Evolutionary conservation across 2,888 invertebrate species (phyloP).

Genomic region (Kryphioiulus occultus): DNA sequence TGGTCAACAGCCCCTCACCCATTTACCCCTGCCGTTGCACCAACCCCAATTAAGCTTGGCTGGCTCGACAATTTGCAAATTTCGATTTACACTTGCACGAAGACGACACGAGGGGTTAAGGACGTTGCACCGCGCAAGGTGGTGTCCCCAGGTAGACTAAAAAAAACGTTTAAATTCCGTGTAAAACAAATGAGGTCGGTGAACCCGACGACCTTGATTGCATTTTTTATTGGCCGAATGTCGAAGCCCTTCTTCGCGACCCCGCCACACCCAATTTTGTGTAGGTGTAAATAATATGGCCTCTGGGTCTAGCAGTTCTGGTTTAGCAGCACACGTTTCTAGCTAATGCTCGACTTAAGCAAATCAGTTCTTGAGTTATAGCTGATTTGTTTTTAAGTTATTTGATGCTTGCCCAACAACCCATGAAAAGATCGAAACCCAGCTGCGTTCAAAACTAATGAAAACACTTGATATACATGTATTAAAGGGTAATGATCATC

Average conservation of each 20-base stretch:
- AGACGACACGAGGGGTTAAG: conserved; percentile 13
- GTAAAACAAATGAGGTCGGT: conserved; percentile 31
- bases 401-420: no score
- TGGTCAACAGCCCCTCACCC: background rate
- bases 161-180: conserved; percentile 3
- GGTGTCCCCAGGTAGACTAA: background rate
- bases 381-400: no score
- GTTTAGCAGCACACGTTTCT: background rate
- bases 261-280: background rate
- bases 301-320: background rate
- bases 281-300: background rate
- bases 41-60: background rate
- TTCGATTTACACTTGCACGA: background rate
- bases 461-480: no score
- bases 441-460: no score
- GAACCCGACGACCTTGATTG: conserved; percentile 29
- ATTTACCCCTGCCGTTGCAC: background rate
- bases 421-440: no score
- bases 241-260: background rate
- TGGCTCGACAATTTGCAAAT: background rate
- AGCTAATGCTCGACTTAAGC: no score
- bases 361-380: no score
- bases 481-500: no score
- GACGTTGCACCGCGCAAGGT: conserved; percentile 6
- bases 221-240: conserved; percentile 10